Evolutionary conservation across 2,113 vertebrate species (phyloP).

Genomic region (Elephas maximus): DNA sequence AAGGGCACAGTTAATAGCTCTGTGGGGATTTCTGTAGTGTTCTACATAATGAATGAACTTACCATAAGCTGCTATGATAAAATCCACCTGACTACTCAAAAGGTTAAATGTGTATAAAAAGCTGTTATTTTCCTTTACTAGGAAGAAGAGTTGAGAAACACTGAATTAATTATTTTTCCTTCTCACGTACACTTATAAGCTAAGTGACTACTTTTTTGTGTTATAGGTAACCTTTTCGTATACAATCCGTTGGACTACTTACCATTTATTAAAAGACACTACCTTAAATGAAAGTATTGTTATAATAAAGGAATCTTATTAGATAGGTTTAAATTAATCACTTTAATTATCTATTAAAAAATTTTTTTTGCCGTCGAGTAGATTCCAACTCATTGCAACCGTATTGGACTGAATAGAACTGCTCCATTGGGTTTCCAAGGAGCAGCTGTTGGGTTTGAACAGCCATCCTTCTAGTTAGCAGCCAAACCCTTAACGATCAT

Average conservation of each 20-base stretch:
- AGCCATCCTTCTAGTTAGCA: no score
- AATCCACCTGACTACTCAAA: background rate
- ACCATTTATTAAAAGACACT: background rate
- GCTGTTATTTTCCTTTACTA: conserved; percentile 17
- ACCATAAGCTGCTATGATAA: background rate
- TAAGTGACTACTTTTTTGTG: background rate
- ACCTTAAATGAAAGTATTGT: conserved; percentile 4
- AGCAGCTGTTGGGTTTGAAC: no score
- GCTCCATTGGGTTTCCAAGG: no score
- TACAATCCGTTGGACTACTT: background rate
- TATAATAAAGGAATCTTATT: background rate
- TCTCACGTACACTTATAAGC: background rate
- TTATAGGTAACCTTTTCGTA: conserved; percentile 21
- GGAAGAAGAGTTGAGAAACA: background rate
- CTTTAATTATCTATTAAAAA: background rate
- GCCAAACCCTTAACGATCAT: no score
- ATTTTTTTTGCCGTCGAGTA: no score
- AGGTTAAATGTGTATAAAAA: conserved; percentile 56
- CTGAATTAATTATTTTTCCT: conserved; percentile 22
- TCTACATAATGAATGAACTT: conserved; percentile 53
- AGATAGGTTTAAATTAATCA: background rate
- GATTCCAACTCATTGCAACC: no score
- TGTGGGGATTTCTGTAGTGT: background rate
- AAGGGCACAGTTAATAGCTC: background rate
- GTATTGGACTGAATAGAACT: no score